These are phyloP conservation scores for Nemapogon koenigi DNA, from an alignment of 2,888 invertebrate species.

Conservation along the genomic window DNA sequence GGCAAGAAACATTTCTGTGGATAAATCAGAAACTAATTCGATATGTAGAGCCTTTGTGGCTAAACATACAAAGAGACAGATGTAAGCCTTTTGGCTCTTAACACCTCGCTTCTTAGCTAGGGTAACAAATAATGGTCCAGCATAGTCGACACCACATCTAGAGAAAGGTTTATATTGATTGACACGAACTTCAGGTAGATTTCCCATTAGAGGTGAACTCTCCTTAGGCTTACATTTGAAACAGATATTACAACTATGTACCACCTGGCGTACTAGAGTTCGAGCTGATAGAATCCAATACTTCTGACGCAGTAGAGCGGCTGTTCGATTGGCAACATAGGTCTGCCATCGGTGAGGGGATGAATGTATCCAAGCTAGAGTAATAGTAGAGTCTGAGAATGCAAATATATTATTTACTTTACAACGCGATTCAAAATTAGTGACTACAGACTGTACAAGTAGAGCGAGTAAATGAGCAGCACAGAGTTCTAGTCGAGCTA, in stretches of 20 bases:
- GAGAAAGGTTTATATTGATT: constrained; percentile 10
- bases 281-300: constrained; percentile 8
- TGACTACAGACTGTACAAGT: constrained; percentile 2
- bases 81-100: constrained; percentile 8
- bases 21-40: constrained; percentile 9
- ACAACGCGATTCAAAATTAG: neutral
- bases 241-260: constrained; percentile 12
- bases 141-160: constrained; percentile 14
- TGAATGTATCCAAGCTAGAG: constrained; percentile 13
- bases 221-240: constrained; percentile 6
- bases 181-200: constrained; percentile 8
- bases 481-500: constrained; percentile 8
- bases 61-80: constrained; percentile 10
- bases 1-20: too few relatives aligned
- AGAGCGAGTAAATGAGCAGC: neutral
- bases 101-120: constrained; percentile 2
- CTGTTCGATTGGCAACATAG: constrained; percentile 12
- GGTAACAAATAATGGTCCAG: constrained; percentile 10
- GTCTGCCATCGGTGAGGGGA: constrained; percentile 13
- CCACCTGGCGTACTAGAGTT: constrained; percentile 4
- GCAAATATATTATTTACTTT: constrained; percentile 1
- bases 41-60: constrained; percentile 10
- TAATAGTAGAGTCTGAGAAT: constrained; percentile 9
- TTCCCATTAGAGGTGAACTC: constrained; percentile 7
- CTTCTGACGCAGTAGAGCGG: constrained; percentile 7